Conservation (phyloP, 2,113 vertebrate species). For the Egretta garzetta region DNA sequence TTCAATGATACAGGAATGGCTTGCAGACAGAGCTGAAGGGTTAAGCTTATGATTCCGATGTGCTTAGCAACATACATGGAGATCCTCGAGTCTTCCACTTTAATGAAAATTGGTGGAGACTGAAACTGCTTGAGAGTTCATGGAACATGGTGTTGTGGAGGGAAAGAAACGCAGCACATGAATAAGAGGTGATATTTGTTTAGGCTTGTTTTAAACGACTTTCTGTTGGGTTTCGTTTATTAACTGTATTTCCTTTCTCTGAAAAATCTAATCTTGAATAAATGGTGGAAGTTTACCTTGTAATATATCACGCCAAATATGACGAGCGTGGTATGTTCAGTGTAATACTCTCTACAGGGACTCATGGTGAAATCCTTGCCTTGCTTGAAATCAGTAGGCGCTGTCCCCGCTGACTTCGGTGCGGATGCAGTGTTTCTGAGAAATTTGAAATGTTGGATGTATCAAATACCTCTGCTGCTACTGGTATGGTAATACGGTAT, state of each 20-base stretch:
- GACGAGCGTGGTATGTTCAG: not conserved
- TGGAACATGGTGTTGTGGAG: not conserved
- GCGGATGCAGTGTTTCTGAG: not conserved
- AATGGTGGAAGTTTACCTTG: not conserved
- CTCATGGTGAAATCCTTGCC: not conserved
- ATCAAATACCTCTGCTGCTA: not conserved
- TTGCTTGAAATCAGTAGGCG: not conserved
- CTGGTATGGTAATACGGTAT: not conserved
- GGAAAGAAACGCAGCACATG: not conserved
- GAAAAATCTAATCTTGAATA: constrained; percentile 10
- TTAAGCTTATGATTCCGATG: not conserved
- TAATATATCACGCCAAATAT: not conserved
- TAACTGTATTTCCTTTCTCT: not conserved
- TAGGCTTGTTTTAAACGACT: not conserved
- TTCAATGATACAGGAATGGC: no score
- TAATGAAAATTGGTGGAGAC: not conserved
- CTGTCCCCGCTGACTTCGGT: accelerated
- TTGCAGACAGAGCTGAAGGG: not conserved
- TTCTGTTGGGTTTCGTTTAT: not conserved
- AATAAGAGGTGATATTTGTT: not conserved
- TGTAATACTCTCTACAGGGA: not conserved
- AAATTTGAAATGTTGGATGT: not conserved
- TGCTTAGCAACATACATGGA: not conserved
- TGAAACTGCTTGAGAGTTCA: not conserved
- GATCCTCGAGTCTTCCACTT: not conserved